Conservation (phyloP, 2,888 invertebrate genomes). For the Cylloceria caligata region DNA sequence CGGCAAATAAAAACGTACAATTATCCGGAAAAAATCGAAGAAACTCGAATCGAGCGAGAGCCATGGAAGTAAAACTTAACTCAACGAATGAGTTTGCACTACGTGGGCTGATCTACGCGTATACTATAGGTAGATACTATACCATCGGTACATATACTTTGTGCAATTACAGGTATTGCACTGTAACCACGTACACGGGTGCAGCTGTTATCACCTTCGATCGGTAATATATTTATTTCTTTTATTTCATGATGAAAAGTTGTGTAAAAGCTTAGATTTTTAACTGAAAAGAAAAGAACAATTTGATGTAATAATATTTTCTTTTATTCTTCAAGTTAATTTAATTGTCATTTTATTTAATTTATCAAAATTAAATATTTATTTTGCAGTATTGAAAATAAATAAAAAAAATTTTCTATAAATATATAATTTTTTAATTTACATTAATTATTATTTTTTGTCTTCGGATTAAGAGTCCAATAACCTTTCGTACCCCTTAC, state of each 20-base stretch:
- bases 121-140: background rate
- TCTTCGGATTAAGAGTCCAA: background rate
- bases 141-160: conserved; percentile 16
- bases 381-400: too few relatives aligned
- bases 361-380: too few relatives aligned
- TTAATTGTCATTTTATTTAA: too few relatives aligned
- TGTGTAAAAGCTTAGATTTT: background rate
- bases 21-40: conserved; percentile 48
- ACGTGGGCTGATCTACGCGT: conserved; percentile 29
- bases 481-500: background rate
- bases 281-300: background rate
- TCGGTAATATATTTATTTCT: background rate
- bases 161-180: conserved; percentile 36
- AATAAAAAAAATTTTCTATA: background rate
- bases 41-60: conserved; percentile 37
- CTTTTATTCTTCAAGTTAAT: too few relatives aligned
- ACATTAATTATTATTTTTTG: background rate
- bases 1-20: conserved; percentile 49
- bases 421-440: background rate
- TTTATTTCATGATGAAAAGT: background rate
- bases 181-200: background rate
- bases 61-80: conserved; percentile 37
- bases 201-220: conserved; percentile 29
- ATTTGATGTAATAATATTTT: too few relatives aligned
- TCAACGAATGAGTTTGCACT: conserved; percentile 35